Conservation (phyloP, 2,113 vertebrate genomes). For the Herpailurus yagouaroundi region DNA sequence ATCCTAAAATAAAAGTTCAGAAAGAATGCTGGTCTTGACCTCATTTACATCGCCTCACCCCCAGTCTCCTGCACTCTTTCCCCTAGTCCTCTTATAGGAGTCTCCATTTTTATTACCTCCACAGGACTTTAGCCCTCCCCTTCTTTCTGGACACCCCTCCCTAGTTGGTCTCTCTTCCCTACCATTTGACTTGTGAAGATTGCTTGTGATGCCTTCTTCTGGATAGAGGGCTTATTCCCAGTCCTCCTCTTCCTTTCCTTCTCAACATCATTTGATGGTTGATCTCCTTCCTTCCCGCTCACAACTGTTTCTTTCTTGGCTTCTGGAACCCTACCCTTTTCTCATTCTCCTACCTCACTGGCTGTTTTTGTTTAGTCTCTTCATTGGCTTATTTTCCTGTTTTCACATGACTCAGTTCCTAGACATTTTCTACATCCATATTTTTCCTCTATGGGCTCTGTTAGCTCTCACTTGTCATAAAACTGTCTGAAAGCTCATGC, state of each 20-base stretch:
- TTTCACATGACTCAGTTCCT: background rate
- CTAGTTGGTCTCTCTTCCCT: background rate
- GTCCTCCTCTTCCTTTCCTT: background rate
- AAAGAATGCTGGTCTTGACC: background rate
- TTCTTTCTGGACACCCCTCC: background rate
- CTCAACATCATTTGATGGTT: background rate
- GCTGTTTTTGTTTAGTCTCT: background rate
- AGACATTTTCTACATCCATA: background rate
- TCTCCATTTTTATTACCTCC: background rate
- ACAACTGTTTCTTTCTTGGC: background rate
- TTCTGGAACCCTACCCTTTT: background rate
- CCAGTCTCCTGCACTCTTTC: background rate
- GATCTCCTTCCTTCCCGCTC: background rate
- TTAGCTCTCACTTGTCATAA: background rate
- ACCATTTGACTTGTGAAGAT: background rate
- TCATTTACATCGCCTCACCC: background rate
- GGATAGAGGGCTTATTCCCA: background rate
- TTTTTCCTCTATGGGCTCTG: background rate
- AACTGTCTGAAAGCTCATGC: background rate
- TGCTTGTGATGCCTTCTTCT: background rate
- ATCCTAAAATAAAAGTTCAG: slow-evolving; percentile 16
- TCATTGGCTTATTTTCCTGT: background rate
- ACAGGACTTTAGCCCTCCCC: background rate
- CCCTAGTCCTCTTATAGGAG: background rate
- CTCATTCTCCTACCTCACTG: background rate